phyloP scores from a whole-genome alignment of 2,797 vertebrate genomes.

The Spinus pinus region DNA sequence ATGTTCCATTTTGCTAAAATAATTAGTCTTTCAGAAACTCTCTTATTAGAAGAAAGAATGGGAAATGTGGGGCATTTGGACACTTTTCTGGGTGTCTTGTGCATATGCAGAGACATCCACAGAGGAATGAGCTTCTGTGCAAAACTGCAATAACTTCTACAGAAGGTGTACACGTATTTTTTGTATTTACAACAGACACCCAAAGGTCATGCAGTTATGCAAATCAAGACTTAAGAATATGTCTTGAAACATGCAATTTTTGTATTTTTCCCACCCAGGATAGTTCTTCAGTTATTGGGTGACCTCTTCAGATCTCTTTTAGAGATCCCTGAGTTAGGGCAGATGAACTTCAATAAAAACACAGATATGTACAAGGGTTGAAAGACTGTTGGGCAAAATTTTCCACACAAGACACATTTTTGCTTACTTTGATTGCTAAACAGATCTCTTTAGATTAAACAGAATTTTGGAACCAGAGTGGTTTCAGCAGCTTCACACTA shows the following conservation, averaged over 20 bases:
- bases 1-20: not conserved
- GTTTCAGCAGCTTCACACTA: not conserved
- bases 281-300: not conserved
- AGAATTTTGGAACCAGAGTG: not conserved
- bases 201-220: not conserved
- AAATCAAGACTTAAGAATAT: not conserved
- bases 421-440: not conserved
- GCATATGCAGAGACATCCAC: not conserved
- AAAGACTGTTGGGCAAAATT: not conserved
- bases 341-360: not conserved
- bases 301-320: not conserved
- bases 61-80: not conserved
- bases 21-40: not conserved
- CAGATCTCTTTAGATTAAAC: not conserved
- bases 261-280: not conserved
- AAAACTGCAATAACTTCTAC: not conserved
- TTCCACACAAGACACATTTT: not conserved
- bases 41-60: not conserved
- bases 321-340: not conserved
- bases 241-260: not conserved
- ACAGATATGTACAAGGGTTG: not conserved
- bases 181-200: not conserved
- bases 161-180: accelerated
- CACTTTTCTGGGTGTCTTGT: not conserved
- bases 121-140: not conserved